A percentile compares a stretch with the other conserved stretches of the same genome.
Conservation (phyloP, 2,113 vertebrate species). For the Dunckerocampus dactyliophorus region DNA sequence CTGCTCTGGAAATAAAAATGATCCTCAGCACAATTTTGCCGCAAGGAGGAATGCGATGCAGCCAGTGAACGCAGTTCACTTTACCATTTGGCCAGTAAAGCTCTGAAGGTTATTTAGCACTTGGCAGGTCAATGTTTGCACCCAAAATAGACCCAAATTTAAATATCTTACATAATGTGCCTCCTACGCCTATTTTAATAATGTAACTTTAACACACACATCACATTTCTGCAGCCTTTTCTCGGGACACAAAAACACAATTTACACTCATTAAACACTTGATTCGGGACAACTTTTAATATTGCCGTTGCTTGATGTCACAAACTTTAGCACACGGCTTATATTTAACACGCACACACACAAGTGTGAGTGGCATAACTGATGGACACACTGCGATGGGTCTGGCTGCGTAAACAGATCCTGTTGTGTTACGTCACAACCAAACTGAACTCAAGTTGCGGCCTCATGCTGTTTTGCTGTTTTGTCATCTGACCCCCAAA, state of each 20-base stretch:
- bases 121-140: slow-evolving; percentile 3
- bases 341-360: slow-evolving; percentile 10
- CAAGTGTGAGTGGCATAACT: no score
- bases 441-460: slow-evolving; percentile 23
- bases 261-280: no score
- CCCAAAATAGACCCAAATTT: neutral
- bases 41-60: slow-evolving; percentile 15
- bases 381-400: slow-evolving; percentile 18
- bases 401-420: slow-evolving; percentile 46
- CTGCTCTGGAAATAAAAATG: slow-evolving; percentile 28
- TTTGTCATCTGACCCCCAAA: slow-evolving; percentile 54
- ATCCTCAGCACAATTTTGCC: neutral
- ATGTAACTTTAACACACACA: no score
- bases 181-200: no score
- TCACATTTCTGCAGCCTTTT: no score
- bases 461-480: slow-evolving; percentile 44
- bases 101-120: neutral
- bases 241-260: no score
- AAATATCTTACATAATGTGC: neutral
- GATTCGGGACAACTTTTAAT: no score
- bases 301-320: no score
- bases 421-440: slow-evolving; percentile 34
- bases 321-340: neutral
- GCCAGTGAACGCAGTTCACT: slow-evolving; percentile 11
- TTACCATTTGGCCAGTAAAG: neutral